Conservation (phyloP, 2,888 invertebrate genomes). For the Tanypteryx hageni region DNA sequence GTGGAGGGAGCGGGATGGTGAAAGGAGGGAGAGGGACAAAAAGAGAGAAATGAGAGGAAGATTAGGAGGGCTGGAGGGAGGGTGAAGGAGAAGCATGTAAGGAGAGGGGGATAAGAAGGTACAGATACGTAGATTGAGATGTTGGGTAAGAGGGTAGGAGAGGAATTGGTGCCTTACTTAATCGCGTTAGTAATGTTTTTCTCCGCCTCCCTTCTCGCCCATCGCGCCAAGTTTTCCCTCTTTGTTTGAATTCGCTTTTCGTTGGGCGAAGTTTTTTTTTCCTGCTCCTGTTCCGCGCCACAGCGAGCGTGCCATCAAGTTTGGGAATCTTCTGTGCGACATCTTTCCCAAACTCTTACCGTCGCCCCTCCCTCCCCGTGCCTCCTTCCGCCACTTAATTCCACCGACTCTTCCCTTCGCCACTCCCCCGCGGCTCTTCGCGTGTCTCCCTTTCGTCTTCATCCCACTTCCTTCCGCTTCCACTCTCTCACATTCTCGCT, state of each 20-base stretch:
- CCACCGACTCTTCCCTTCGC: background rate
- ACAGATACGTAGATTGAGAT: too few relatives aligned
- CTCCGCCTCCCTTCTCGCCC: slow-evolving; percentile 18
- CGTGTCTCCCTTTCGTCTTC: background rate
- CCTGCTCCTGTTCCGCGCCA: background rate
- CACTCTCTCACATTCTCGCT: background rate
- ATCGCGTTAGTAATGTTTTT: slow-evolving; percentile 53
- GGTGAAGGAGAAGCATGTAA: too few relatives aligned
- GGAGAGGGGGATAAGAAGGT: too few relatives aligned
- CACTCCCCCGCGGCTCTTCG: background rate
- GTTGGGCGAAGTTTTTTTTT: slow-evolving; percentile 42
- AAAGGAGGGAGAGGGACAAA: background rate
- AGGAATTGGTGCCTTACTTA: slow-evolving; percentile 26
- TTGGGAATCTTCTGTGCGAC: slow-evolving; percentile 32
- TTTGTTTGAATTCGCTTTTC: slow-evolving; percentile 55
- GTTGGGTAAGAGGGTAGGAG: background rate
- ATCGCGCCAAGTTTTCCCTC: background rate
- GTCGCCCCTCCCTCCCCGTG: background rate
- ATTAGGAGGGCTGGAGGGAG: background rate
- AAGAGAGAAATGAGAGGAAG: background rate
- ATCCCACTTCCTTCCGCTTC: background rate
- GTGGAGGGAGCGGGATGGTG: background rate
- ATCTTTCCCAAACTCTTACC: background rate
- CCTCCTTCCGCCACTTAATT: background rate
- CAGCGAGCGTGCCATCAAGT: slow-evolving; percentile 31